Evolutionary conservation across 2,888 invertebrate genomes (phyloP).

Genomic region (Hermodice carunculata): DNA sequence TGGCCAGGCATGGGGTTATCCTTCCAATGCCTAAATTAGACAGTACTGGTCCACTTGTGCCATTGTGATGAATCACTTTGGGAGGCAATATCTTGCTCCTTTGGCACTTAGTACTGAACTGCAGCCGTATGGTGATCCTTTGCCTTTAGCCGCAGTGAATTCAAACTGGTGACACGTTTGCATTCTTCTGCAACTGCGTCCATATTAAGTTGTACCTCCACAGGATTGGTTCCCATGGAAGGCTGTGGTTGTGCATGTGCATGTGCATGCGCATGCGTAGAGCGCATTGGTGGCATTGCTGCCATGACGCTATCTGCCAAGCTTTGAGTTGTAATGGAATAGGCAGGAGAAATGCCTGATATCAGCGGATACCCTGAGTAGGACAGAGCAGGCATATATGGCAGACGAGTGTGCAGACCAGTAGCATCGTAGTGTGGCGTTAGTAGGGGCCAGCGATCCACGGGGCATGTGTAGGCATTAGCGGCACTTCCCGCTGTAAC

Average conservation of each 20-base stretch:
- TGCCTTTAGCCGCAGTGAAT: constrained; percentile 16
- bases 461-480: constrained; percentile 11
- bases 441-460: constrained; percentile 16
- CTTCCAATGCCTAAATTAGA: no score
- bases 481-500: constrained; percentile 1
- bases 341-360: background rate
- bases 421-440: constrained; percentile 15
- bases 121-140: no score
- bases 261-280: constrained; percentile 7
- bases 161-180: constrained; percentile 15
- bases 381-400: constrained; percentile 6
- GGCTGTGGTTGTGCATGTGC: constrained; percentile 2
- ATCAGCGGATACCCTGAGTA: constrained; percentile 6
- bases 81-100: no score
- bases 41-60: no score
- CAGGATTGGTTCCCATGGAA: no score
- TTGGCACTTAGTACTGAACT: no score
- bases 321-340: background rate
- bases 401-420: constrained; percentile 9
- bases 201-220: no score
- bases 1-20: no score
- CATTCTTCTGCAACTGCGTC: constrained; percentile 12
- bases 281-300: constrained; percentile 10
- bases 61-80: no score
- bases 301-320: constrained; percentile 8